phyloP scores from a whole-genome alignment of 2,888 invertebrate genomes.

The Camptogramma bilineatum region DNA sequence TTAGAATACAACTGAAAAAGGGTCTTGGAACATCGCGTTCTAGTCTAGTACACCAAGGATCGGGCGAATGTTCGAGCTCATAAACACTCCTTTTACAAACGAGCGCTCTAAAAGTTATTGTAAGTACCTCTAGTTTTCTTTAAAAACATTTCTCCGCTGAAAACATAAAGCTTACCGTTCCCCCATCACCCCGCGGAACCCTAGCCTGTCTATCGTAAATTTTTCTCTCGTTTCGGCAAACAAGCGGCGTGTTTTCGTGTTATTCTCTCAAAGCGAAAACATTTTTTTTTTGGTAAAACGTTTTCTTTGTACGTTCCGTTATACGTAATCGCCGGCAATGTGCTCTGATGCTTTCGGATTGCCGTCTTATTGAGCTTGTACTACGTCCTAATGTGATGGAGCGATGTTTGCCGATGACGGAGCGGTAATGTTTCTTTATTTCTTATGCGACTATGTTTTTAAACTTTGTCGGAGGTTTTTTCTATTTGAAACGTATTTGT shows the following conservation, averaged over 20 bases:
- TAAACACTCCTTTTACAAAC: neutral
- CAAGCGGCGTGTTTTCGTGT: constrained; percentile 45
- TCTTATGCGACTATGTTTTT: neutral
- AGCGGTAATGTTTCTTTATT: neutral
- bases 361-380: constrained; percentile 30
- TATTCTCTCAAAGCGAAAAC: constrained; percentile 44
- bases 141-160: constrained; percentile 6
- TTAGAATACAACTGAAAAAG: no score
- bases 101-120: neutral
- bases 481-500: no score
- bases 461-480: neutral
- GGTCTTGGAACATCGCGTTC: neutral
- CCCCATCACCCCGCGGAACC: constrained; percentile 28
- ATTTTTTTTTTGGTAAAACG: constrained; percentile 44
- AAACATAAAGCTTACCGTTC: constrained; percentile 7
- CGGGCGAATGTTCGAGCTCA: neutral
- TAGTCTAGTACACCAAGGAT: neutral
- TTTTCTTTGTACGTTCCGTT: constrained; percentile 49
- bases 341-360: constrained; percentile 38
- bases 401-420: constrained; percentile 6
- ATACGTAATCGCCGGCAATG: constrained; percentile 43
- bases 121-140: constrained; percentile 1
- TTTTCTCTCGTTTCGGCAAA: constrained; percentile 43
- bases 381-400: constrained; percentile 16
- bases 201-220: constrained; percentile 38